Conservation (phyloP, 2,888 invertebrate genomes). For the Spicauda simplicius region DNA sequence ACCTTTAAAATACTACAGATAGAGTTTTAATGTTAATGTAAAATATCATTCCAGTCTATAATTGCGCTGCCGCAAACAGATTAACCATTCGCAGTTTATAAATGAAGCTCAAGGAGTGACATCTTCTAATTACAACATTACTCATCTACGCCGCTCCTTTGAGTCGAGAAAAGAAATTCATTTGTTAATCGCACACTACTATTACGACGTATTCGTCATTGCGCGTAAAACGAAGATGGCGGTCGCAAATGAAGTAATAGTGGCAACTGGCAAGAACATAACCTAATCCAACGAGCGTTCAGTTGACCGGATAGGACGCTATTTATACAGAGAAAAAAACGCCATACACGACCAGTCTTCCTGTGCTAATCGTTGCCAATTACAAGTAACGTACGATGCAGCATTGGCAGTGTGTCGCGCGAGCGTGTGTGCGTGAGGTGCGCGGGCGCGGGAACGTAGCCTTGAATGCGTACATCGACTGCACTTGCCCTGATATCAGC, state of each 20-base stretch:
- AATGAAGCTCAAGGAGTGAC: slow-evolving; percentile 13
- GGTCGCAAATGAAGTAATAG: slow-evolving; percentile 35
- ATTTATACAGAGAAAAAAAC: slow-evolving; percentile 53
- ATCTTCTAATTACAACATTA: slow-evolving; percentile 27
- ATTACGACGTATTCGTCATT: slow-evolving; percentile 34
- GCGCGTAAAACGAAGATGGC: slow-evolving; percentile 32
- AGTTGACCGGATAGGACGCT: slow-evolving; percentile 52
- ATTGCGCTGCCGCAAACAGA: slow-evolving; percentile 16
- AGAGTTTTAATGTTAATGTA: slow-evolving; percentile 3
- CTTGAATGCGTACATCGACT: slow-evolving; percentile 82
- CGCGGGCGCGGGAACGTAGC: slow-evolving; percentile 53
- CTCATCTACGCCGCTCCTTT: slow-evolving; percentile 22
- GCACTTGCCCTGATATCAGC: slow-evolving; percentile 61
- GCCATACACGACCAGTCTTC: slow-evolving; percentile 70
- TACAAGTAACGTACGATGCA: slow-evolving; percentile 50
- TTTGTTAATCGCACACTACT: slow-evolving; percentile 13
- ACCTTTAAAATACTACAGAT: not conserved
- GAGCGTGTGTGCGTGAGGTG: slow-evolving; percentile 49
- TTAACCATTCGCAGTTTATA: slow-evolving; percentile 6
- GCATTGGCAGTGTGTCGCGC: slow-evolving; percentile 26
- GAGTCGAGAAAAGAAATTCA: slow-evolving; percentile 28
- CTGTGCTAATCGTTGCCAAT: slow-evolving; percentile 82
- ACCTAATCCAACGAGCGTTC: slow-evolving; percentile 52
- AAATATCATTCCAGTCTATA: slow-evolving; percentile 15
- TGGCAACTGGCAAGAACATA: slow-evolving; percentile 45